Percentiles rank a stretch among this genome's conserved stretches.
phyloP scores from a whole-genome alignment of 2,888 invertebrate species.

The Lordiphosa andalusiaca region DNA sequence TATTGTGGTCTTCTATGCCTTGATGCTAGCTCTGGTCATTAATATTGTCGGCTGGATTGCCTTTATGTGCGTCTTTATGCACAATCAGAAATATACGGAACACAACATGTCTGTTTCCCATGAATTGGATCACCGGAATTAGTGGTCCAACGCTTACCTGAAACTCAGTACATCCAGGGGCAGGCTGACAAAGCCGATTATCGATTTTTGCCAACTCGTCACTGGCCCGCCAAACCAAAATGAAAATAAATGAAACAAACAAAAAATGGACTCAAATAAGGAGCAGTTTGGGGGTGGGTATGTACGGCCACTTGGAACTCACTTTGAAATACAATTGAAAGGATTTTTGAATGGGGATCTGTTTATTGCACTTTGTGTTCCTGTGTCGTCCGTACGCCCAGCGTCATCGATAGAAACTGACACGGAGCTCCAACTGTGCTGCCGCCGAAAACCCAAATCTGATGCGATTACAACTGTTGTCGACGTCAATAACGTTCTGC shows the following conservation, averaged over 20 bases:
- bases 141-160: conserved; percentile 51
- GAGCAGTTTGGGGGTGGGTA: not conserved
- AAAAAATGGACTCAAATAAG: conserved; percentile 11
- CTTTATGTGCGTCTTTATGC: conserved; percentile 21
- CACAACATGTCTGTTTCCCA: not conserved
- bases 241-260: conserved; percentile 12
- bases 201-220: conserved; percentile 65
- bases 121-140: not conserved
- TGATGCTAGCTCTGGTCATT: conserved; percentile 10
- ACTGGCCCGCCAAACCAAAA: conserved; percentile 24
- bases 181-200: conserved; percentile 46
- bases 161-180: conserved; percentile 36
- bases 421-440: conserved; percentile 1
- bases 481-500: conserved; percentile 24
- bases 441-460: not conserved
- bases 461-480: not conserved
- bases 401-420: not conserved
- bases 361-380: not conserved
- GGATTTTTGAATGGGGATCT: not conserved
- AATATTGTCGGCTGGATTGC: conserved; percentile 25
- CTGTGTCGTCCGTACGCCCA: not conserved
- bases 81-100: conserved; percentile 13
- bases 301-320: conserved; percentile 16
- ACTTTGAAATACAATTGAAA: conserved; percentile 18
- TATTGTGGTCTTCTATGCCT: conserved; percentile 19